Evolutionary conservation across 2,113 vertebrate genomes (phyloP).

Genomic region (Malaclemys terrapin): DNA sequence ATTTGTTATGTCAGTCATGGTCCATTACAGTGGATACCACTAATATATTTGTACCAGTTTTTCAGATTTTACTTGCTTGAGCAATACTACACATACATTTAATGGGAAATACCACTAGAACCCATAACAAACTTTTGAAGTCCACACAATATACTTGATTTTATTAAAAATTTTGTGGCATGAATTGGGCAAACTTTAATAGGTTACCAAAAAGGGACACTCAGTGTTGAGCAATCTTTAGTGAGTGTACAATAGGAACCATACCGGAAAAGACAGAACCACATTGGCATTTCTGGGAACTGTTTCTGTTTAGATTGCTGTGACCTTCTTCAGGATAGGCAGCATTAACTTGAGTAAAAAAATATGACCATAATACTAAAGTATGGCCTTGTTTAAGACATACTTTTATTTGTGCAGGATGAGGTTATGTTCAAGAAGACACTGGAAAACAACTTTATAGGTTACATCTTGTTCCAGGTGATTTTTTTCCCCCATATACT

Average conservation of each 20-base stretch:
- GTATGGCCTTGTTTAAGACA: neutral
- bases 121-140: neutral
- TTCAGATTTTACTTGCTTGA: neutral
- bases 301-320: neutral
- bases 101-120: neutral
- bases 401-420: neutral
- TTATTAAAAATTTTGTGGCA: neutral
- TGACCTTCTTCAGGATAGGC: neutral
- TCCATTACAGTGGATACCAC: neutral
- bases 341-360: neutral
- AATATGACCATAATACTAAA: neutral
- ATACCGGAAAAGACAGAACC: neutral
- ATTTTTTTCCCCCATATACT: neutral
- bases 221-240: neutral
- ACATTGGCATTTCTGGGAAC: neutral
- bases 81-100: neutral
- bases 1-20: neutral
- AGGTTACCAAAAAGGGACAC: fast-evolving
- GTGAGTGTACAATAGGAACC: neutral
- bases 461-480: slow-evolving; percentile 7
- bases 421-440: neutral
- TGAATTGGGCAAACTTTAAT: neutral
- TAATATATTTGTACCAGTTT: neutral
- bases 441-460: neutral
- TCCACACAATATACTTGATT: neutral